Base-by-base conservation (phyloP, 2,797 vertebrate genomes). In the Gambusia yucatana region DNA sequence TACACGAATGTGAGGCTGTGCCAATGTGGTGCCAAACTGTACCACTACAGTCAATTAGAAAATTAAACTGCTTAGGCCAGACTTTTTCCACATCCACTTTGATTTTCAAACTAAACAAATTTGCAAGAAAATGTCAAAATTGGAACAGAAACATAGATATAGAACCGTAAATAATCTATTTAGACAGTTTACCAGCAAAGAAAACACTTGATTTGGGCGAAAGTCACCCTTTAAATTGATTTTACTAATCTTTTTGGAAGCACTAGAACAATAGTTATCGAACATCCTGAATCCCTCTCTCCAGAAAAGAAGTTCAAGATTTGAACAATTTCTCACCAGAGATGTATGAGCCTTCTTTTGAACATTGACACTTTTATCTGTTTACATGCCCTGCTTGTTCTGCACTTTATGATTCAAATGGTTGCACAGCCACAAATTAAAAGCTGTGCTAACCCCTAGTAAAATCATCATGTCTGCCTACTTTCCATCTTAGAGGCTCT, bases 401-500 rank as follows among this genome's bases (percentile, higher is more conserved):
- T 57, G 55, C 13, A n/a, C 13, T 36, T 22, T 39, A 36, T 17
- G 30, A 65, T 36, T 36, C 61, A 20, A 65, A 39, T 65, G 33
- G 16, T 48, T 72, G 25, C 55, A 50, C 10, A 80, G 55, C 39
- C 55, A 25, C 73, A 67, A 82, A 87, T 71, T 44, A 52, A 52
- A 52, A 77, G 63, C 57, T 76, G 52, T 55, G 57, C 41, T 72
- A n/a, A 50, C 2, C 43, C 33, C 43, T 33, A 0, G 63, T 72
- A 48, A 77, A 80, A 70, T 77, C 79, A 57, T 20, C 61, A 67
- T 75, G 52, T 52, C 67, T 76, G 39, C 80, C 77, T 73, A 82
- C 50, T 72, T 77, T 73, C 17, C 22, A 14, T 76, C 39, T 77
- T 61, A 65, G 44, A 55, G 71, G 57, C 50, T 67, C 78, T 52